A percentile compares a stretch with the other conserved stretches of the same genome.
Evolutionary conservation across 2,888 invertebrate species (phyloP).

Genomic region (Oscheius myriophilus): DNA sequence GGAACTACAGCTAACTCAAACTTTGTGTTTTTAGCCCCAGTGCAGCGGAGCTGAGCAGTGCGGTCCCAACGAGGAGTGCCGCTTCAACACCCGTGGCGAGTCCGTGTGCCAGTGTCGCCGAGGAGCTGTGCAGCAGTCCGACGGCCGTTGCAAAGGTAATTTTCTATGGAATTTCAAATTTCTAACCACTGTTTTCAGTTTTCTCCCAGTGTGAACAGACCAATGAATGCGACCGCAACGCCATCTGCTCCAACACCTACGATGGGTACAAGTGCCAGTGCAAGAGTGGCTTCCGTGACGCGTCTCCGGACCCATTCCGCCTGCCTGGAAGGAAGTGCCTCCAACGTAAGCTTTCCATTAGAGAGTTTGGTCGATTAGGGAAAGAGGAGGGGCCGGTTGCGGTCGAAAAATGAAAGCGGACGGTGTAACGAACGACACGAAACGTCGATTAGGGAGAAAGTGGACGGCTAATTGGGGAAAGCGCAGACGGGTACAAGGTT

Average conservation of each 20-base stretch:
- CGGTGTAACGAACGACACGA: not conserved
- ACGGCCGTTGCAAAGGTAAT: constrained; percentile 53
- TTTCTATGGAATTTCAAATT: no score
- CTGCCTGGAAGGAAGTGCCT: constrained; percentile 63
- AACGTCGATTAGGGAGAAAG: constrained; percentile 1
- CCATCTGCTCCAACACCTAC: constrained; percentile 65
- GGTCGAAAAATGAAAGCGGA: not conserved
- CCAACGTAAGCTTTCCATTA: constrained; percentile 37
- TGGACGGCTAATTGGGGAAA: constrained; percentile 1
- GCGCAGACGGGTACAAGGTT: no score
- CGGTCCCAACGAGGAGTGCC: constrained; percentile 60
- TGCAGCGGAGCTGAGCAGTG: constrained; percentile 50
- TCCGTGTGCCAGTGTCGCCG: constrained; percentile 52
- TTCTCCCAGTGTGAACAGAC: constrained; percentile 60
- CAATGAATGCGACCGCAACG: constrained; percentile 63
- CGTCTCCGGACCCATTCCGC: constrained; percentile 57
- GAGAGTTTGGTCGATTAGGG: not conserved
- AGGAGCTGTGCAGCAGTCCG: constrained; percentile 51
- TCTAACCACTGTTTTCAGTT: no score
- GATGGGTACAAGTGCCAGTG: constrained; percentile 64
- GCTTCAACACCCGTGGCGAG: constrained; percentile 47
- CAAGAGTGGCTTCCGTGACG: constrained; percentile 57
- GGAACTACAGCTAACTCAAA: not conserved
- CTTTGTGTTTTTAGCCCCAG: constrained; percentile 34
- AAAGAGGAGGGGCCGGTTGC: constrained; percentile 6